A percentile compares a stretch with the other conserved stretches of the same genome.
Evolutionary conservation across 2,797 vertebrate genomes (phyloP).

Genomic region (Manis javanica): DNA sequence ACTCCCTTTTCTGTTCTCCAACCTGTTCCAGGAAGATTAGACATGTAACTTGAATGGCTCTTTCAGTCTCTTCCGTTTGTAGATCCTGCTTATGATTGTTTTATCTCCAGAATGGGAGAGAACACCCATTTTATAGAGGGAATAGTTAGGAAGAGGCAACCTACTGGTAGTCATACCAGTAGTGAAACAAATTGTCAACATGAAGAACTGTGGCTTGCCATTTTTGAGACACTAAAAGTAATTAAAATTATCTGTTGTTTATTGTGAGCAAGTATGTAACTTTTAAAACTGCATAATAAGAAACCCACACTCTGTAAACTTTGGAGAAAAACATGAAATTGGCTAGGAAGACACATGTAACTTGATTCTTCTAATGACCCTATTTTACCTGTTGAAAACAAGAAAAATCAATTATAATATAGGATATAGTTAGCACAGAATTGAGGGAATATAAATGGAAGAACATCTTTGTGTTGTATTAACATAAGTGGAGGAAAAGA

Average conservation of each 20-base stretch:
- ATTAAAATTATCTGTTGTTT: constrained; percentile 18
- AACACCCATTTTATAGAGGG: not conserved
- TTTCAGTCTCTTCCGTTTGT: not conserved
- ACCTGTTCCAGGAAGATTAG: not conserved
- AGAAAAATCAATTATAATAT: not conserved
- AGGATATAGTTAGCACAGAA: not conserved
- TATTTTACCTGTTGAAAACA: constrained; percentile 6
- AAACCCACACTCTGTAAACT: constrained; percentile 34
- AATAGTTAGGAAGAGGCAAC: not conserved
- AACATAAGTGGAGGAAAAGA: not conserved
- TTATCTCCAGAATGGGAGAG: not conserved
- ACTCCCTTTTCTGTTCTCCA: not conserved
- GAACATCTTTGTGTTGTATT: not conserved
- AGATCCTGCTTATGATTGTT: not conserved
- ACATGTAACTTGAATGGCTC: not conserved
- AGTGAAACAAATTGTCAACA: not conserved
- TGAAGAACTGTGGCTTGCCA: not conserved
- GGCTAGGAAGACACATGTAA: not conserved
- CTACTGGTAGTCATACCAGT: not conserved
- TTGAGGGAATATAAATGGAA: not conserved
- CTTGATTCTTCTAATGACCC: not conserved
- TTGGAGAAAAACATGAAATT: not conserved
- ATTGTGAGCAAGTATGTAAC: constrained; percentile 29
- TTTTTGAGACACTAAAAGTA: constrained; percentile 40
- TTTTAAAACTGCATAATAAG: constrained; percentile 34